A percentile compares a stretch with the other conserved stretches of the same genome.
These are phyloP conservation scores for Varanus salvator DNA, from an alignment of 2,113 vertebrate species.

Conservation along the genomic window DNA sequence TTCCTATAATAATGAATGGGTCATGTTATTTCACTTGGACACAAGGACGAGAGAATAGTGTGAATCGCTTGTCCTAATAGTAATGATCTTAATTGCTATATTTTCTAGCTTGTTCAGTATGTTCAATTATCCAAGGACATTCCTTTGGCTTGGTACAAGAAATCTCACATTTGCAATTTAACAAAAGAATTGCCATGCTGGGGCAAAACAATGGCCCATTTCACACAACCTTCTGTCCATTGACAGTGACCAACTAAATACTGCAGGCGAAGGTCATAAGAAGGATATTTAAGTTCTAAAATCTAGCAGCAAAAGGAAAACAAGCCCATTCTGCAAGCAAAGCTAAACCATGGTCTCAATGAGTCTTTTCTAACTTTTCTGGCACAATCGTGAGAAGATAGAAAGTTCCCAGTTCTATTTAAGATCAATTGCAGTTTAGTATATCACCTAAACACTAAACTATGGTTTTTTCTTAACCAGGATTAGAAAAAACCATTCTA, in stretches of 20 bases:
- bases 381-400: too few species aligned
- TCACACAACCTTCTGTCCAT: not conserved
- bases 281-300: not conserved
- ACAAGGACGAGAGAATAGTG: conserved; percentile 33
- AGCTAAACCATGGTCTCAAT: not conserved
- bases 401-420: not conserved
- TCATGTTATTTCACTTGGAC: conserved; percentile 47
- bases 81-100: not conserved
- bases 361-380: not conserved
- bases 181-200: not conserved
- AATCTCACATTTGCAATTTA: not conserved
- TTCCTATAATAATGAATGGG: conserved; percentile 62
- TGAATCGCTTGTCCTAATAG: conserved; percentile 16
- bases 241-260: not conserved
- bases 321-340: too few species aligned
- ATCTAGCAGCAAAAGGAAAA: not conserved
- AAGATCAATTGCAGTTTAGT: not conserved
- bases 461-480: not conserved
- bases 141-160: conserved; percentile 4
- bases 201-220: not conserved
- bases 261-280: not conserved
- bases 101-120: not conserved
- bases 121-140: not conserved
- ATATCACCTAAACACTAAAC: not conserved
- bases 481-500: not conserved